Conservation (phyloP, 2,888 invertebrate species). For the Colostygia pectinataria region DNA sequence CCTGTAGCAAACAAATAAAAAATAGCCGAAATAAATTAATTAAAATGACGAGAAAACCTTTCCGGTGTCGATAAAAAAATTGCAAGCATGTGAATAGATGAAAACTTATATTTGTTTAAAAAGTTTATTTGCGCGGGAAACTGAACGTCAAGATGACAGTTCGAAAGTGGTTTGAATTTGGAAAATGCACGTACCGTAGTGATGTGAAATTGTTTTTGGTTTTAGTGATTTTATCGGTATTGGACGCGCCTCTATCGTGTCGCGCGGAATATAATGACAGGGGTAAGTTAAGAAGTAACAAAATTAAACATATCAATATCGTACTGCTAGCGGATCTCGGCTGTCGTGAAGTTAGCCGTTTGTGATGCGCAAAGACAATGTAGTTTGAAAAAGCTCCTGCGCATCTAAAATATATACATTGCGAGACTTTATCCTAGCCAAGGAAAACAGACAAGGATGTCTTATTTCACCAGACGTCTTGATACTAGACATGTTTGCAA, state of each 20-base stretch:
- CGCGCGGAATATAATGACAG: conserved; percentile 58
- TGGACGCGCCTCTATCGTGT: conserved; percentile 59
- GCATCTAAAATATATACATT: no score
- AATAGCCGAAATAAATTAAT: conserved; percentile 30
- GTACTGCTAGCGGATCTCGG: no score
- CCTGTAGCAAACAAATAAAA: conserved; percentile 40
- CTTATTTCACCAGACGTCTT: no score
- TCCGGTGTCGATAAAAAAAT: conserved; percentile 52
- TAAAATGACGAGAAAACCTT: conserved; percentile 67
- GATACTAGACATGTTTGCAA: no score
- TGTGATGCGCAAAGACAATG: no score
- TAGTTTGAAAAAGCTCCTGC: no score
- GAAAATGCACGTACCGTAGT: conserved; percentile 56
- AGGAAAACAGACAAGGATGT: no score
- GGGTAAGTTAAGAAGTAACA: conserved; percentile 50
- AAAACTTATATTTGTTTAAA: conserved; percentile 24
- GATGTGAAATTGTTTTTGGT: conserved; percentile 70
- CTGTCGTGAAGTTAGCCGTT: no score
- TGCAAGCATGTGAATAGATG: conserved; percentile 55
- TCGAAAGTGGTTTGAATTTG: conserved; percentile 65
- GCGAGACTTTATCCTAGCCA: no score
- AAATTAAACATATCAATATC: no score
- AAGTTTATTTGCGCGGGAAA: conserved; percentile 56
- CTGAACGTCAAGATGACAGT: conserved; percentile 71
- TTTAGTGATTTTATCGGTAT: conserved; percentile 61